A percentile compares a stretch with the other conserved stretches of the same genome.
Conservation (phyloP, 1,140 invertebrate species). For the Odontomachus brunneus region DNA sequence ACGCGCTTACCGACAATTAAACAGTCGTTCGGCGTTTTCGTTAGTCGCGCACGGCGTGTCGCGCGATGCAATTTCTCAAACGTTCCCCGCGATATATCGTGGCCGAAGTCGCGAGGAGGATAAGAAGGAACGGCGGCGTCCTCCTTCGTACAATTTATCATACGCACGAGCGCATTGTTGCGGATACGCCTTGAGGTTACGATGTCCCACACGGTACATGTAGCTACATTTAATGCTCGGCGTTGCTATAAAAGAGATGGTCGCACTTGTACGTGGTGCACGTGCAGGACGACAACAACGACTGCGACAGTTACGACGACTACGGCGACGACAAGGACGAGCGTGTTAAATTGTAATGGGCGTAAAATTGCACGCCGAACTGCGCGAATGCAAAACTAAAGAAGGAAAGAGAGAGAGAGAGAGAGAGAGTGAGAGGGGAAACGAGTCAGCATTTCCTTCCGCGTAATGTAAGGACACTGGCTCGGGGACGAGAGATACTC, state of each 20-base stretch:
- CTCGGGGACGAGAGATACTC: constrained; percentile 18
- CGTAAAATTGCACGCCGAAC: constrained; percentile 53
- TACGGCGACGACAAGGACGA: constrained; percentile 11
- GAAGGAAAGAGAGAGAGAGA: constrained; percentile 2
- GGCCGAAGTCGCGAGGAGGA: too few relatives aligned
- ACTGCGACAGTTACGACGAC: not conserved
- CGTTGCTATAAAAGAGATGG: constrained; percentile 45
- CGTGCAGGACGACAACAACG: constrained; percentile 1
- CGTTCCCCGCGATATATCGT: not conserved
- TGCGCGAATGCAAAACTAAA: constrained; percentile 16
- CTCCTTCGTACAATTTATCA: constrained; percentile 18
- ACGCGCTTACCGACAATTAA: constrained; percentile 23
- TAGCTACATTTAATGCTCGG: constrained; percentile 48
- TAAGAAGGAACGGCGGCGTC: not conserved
- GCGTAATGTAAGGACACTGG: constrained; percentile 17
- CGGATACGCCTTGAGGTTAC: constrained; percentile 35
- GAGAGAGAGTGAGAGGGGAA: not conserved
- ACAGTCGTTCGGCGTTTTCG: constrained; percentile 4
- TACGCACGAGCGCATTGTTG: constrained; percentile 37
- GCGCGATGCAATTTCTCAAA: not conserved
- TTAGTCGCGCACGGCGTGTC: not conserved
- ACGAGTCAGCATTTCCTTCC: constrained; percentile 45
- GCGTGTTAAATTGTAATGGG: constrained; percentile 64
- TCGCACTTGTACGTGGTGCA: constrained; percentile 46
- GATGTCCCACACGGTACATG: constrained; percentile 43